phyloP scores from a whole-genome alignment of 2,888 invertebrate species.

The Steinernema carpocapsae region DNA sequence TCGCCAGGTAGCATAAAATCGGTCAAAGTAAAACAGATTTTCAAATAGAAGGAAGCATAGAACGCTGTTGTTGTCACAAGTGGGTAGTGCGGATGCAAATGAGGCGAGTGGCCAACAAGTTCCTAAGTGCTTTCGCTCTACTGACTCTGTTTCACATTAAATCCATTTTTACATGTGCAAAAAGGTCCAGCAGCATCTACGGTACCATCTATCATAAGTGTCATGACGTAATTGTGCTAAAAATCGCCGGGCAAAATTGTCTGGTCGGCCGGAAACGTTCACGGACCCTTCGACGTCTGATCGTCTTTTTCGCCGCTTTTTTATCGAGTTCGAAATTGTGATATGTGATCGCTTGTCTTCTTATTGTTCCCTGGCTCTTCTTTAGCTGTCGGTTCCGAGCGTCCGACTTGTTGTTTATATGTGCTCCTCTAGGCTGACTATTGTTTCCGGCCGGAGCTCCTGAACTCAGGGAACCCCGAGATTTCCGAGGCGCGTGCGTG shows the following conservation, averaged over 20 bases:
- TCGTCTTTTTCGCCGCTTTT: background rate
- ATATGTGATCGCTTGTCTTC: constrained; percentile 32
- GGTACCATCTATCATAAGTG: background rate
- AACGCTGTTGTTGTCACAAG: background rate
- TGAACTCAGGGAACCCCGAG: background rate
- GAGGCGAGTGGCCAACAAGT: background rate
- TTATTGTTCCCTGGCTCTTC: constrained; percentile 27
- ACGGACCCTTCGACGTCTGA: too few relatives aligned
- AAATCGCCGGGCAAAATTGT: background rate
- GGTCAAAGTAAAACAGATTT: too few relatives aligned
- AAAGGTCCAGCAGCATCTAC: background rate
- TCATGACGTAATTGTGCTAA: background rate
- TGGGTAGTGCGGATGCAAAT: background rate
- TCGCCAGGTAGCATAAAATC: background rate
- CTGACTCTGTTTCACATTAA: background rate
- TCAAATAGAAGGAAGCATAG: too few relatives aligned
- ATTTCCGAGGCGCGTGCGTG: background rate
- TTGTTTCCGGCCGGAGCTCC: background rate
- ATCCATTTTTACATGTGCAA: background rate
- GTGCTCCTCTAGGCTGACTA: background rate
- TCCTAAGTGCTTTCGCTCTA: constrained; percentile 7
- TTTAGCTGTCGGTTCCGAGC: constrained; percentile 16
- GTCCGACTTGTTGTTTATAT: constrained; percentile 14
- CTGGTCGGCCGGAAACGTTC: background rate
- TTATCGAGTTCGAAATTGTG: constrained; percentile 15